Percentiles rank a stretch among this genome's conserved stretches.
phyloP scores from a whole-genome alignment of 2,888 invertebrate species.

The Apamea crenata region DNA sequence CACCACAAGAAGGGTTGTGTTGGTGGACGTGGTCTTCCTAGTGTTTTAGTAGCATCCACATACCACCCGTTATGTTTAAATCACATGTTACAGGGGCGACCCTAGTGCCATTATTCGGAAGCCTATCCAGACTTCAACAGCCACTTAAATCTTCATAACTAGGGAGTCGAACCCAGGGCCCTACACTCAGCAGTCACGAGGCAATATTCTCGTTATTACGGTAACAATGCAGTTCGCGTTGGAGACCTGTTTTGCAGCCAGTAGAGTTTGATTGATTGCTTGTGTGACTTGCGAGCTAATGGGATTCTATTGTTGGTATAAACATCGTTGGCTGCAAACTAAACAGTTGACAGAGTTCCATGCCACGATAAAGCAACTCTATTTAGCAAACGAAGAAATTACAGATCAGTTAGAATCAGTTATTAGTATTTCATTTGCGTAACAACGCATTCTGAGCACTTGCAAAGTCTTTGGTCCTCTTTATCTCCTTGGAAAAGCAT shows the following conservation, averaged over 20 bases:
- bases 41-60: not conserved
- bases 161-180: not conserved
- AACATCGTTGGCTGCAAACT: constrained; percentile 52
- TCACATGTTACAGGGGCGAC: not conserved
- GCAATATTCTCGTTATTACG: constrained; percentile 36
- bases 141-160: not conserved
- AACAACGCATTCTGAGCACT: not conserved
- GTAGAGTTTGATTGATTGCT: constrained; percentile 50
- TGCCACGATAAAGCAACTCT: constrained; percentile 1
- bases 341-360: constrained; percentile 37
- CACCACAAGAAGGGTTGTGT: not conserved
- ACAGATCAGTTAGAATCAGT: too few relatives aligned
- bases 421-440: not conserved
- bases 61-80: not conserved
- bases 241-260: constrained; percentile 47
- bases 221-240: constrained; percentile 38
- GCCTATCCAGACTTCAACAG: not conserved
- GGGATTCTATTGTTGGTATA: constrained; percentile 51
- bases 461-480: not conserved
- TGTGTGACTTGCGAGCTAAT: constrained; percentile 53
- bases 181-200: not conserved
- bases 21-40: not conserved
- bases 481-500: not conserved
- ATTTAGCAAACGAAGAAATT: constrained; percentile 10
- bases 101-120: too few relatives aligned